phyloP scores from a whole-genome alignment of 2,888 invertebrate species.

The Seladonia tumulorum region DNA sequence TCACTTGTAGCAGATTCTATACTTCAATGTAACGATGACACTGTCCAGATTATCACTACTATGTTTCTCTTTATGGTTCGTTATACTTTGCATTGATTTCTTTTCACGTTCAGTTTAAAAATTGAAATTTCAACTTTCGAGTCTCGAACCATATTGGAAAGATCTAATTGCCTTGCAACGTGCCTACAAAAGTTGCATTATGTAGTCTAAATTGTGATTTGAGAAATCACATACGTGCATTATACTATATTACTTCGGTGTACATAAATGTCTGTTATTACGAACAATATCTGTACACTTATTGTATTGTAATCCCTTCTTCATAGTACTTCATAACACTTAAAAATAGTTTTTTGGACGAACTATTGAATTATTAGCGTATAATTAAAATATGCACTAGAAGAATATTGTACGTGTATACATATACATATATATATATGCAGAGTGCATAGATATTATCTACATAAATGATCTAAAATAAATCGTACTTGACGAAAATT shows the following conservation, averaged over 20 bases:
- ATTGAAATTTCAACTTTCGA: slow-evolving; percentile 7
- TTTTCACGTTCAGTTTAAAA: neutral
- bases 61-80: neutral
- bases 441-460: slow-evolving; percentile 50
- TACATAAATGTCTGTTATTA: slow-evolving; percentile 60
- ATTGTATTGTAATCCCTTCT: slow-evolving; percentile 38
- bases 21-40: slow-evolving; percentile 13
- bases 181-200: slow-evolving; percentile 70
- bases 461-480: slow-evolving; percentile 59
- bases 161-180: slow-evolving; percentile 59
- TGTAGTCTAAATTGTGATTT: slow-evolving; percentile 53
- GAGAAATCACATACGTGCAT: slow-evolving; percentile 31
- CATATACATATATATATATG: slow-evolving; percentile 60
- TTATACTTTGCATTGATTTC: slow-evolving; percentile 9
- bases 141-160: slow-evolving; percentile 13
- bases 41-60: neutral
- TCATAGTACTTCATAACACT: slow-evolving; percentile 30
- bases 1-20: slow-evolving; percentile 47
- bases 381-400: slow-evolving; percentile 34
- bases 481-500: slow-evolving; percentile 55
- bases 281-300: slow-evolving; percentile 49
- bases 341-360: slow-evolving; percentile 37
- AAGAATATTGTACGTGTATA: slow-evolving; percentile 60
- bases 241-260: slow-evolving; percentile 44
- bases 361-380: no score